phyloP scores from a whole-genome alignment of 2,797 vertebrate species.

The Hephaestus fuliginosus region DNA sequence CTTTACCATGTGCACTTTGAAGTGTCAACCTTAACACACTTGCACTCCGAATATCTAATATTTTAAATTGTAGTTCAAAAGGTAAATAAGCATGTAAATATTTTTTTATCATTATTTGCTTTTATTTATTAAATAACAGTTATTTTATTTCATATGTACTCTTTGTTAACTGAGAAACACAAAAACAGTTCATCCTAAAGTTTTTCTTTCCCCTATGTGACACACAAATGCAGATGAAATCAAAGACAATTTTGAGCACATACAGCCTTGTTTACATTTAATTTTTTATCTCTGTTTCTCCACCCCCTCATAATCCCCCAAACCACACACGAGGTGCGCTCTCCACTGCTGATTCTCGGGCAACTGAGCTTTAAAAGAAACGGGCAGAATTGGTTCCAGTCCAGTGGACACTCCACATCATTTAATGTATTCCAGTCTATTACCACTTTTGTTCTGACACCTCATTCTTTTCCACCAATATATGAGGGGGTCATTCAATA shows the following conservation, averaged over 20 bases:
- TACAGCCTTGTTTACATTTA: conserved; percentile 51
- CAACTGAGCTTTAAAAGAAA: conserved; percentile 79
- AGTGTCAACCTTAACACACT: conserved; percentile 44
- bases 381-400: conserved; percentile 83
- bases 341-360: conserved; percentile 59
- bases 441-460: conserved; percentile 86
- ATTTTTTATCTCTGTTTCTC: conserved; percentile 34
- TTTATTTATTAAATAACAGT: not conserved
- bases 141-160: not conserved
- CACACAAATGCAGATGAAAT: conserved; percentile 36
- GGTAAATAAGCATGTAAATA: conserved; percentile 21
- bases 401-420: conserved; percentile 80
- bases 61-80: conserved; percentile 29
- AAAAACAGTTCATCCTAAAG: not conserved
- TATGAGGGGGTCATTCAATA: conserved; percentile 87
- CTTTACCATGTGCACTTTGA: conserved; percentile 54
- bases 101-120: not conserved
- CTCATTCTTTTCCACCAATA: conserved; percentile 85
- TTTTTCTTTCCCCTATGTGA: not conserved
- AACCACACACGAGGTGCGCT: conserved; percentile 62
- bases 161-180: not conserved
- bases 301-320: conserved; percentile 65
- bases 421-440: conserved; percentile 89
- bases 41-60: conserved; percentile 10
- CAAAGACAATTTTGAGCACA: conserved; percentile 29